phyloP scores from a whole-genome alignment of 2,888 invertebrate species.

The Tupiocoris notatus region DNA sequence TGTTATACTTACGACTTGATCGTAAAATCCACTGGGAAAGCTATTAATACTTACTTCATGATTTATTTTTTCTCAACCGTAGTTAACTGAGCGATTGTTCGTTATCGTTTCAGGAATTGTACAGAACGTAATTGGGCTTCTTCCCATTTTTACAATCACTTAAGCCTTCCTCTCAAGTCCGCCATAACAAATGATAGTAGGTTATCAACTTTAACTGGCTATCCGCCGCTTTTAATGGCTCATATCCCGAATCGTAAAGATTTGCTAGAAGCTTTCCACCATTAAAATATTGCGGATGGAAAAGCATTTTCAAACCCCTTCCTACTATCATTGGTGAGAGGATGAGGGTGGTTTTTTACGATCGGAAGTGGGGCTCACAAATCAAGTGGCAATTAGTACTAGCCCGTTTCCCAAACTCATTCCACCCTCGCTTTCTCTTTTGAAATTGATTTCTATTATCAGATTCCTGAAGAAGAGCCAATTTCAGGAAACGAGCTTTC shows the following conservation, averaged over 20 bases:
- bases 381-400: slow-evolving; percentile 40
- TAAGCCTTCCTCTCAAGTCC: not conserved
- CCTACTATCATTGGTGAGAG: slow-evolving; percentile 5
- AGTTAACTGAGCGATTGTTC: too few relatives aligned
- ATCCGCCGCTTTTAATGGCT: slow-evolving; percentile 15
- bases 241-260: slow-evolving; percentile 35
- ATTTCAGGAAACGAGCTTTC: slow-evolving; percentile 33
- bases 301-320: slow-evolving; percentile 23
- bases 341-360: slow-evolving; percentile 20
- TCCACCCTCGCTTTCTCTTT: slow-evolving; percentile 13
- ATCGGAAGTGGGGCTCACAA: slow-evolving; percentile 38
- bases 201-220: slow-evolving; percentile 27
- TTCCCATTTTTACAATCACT: not conserved
- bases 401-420: slow-evolving; percentile 22
- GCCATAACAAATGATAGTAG: not conserved
- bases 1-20: too few relatives aligned
- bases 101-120: too few relatives aligned
- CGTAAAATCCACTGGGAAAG: too few relatives aligned
- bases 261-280: slow-evolving; percentile 4
- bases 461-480: slow-evolving; percentile 38
- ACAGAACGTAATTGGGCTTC: not conserved
- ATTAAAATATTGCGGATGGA: slow-evolving; percentile 34
- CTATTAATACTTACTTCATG: too few relatives aligned
- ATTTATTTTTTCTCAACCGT: too few relatives aligned
- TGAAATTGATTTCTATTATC: slow-evolving; percentile 41